Conservation (phyloP, 53 echinoderm and acorn worm species). For the Antedon mediterranea region DNA sequence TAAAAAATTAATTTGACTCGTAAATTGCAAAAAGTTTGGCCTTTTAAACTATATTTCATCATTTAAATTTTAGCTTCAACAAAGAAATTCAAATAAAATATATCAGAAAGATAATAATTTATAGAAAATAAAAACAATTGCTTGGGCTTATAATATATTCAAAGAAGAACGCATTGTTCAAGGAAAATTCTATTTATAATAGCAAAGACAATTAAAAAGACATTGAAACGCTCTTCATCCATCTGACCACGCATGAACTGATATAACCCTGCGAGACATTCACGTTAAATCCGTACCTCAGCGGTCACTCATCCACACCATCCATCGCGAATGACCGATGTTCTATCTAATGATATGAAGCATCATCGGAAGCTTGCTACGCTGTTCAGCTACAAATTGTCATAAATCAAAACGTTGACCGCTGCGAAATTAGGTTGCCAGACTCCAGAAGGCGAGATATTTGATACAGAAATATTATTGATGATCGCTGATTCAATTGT, state of each 20-base stretch:
- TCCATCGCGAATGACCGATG: neutral
- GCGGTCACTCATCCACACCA: neutral
- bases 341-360: neutral
- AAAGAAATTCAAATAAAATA: too few relatives aligned
- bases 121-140: too few relatives aligned
- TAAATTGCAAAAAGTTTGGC: too few relatives aligned
- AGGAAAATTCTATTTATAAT: neutral
- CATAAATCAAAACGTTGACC: neutral
- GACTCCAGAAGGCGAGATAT: slow-evolving; percentile 1
- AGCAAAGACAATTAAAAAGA: neutral
- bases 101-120: too few relatives aligned
- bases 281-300: neutral
- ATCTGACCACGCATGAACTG: neutral
- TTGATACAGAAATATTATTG: neutral
- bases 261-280: neutral
- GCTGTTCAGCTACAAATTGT: neutral
- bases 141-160: too few relatives aligned
- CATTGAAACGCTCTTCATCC: neutral
- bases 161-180: neutral
- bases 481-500: neutral
- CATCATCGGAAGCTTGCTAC: neutral
- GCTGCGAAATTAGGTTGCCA: neutral
- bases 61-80: too few relatives aligned
- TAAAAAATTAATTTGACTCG: too few relatives aligned
- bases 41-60: too few relatives aligned